phyloP scores from a whole-genome alignment of 2,888 invertebrate genomes.

The Hyalella azteca region DNA sequence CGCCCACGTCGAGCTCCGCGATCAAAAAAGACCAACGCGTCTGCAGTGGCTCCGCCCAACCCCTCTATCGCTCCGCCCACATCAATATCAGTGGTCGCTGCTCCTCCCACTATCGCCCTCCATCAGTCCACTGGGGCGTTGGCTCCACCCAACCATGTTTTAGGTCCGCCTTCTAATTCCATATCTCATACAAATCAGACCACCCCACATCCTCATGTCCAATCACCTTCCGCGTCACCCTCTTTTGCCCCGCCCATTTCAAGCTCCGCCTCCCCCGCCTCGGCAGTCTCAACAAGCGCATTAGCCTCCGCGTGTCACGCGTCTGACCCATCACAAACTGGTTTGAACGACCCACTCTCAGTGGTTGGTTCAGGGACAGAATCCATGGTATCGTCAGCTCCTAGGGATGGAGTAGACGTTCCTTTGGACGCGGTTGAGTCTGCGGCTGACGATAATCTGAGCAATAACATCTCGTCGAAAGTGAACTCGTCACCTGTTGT shows the following conservation, averaged over 20 bases:
- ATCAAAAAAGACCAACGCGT: conserved; percentile 46
- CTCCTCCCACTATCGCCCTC: not conserved
- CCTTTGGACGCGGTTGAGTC: not conserved
- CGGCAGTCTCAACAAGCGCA: too few relatives aligned
- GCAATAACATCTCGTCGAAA: not conserved
- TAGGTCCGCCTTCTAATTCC: not conserved
- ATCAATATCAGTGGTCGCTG: not conserved
- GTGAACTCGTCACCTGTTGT: not conserved
- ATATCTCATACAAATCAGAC: not conserved
- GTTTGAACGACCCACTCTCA: not conserved
- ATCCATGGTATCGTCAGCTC: not conserved
- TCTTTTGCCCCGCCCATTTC: too few relatives aligned
- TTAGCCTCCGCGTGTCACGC: not conserved
- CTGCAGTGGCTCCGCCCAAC: not conserved
- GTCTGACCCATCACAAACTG: not conserved
- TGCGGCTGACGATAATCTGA: not conserved
- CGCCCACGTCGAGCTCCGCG: conserved; percentile 46
- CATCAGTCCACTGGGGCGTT: not conserved
- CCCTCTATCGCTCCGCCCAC: not conserved
- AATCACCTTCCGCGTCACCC: not conserved
- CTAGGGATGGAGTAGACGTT: not conserved
- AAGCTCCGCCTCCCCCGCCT: too few relatives aligned
- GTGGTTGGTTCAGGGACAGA: conserved; percentile 4
- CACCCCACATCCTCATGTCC: not conserved
- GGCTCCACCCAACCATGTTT: not conserved